phyloP scores from a whole-genome alignment of 2,888 invertebrate species.

The Patella ulyssiponensis region DNA sequence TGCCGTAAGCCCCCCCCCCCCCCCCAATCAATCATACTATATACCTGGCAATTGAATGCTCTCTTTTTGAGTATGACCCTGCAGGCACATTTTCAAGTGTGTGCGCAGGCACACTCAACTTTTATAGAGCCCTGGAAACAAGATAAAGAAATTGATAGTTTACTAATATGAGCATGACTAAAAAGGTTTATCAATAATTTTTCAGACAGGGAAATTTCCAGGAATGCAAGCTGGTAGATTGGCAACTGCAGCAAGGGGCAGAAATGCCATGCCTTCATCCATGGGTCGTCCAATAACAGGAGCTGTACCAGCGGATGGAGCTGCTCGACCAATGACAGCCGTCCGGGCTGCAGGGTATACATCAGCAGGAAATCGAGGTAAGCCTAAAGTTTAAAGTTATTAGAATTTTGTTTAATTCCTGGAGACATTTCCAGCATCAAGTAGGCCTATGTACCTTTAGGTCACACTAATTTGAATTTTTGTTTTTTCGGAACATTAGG shows the following conservation, averaged over 20 bases:
- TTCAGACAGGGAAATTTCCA: conserved; percentile 25
- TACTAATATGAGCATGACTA: no score
- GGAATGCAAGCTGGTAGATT: conserved; percentile 31
- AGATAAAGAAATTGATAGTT: no score
- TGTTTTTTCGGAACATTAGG: no score
- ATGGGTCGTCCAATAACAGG: conserved; percentile 68
- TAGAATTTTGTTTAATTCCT: not conserved
- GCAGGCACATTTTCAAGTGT: no score
- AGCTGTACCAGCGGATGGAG: conserved; percentile 63
- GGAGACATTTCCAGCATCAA: not conserved
- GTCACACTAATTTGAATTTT: no score
- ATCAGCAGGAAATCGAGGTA: conserved; percentile 77
- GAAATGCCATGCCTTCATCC: conserved; percentile 63
- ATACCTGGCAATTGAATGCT: no score
- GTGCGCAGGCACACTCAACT: no score
- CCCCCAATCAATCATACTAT: no score
- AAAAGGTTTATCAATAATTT: not conserved
- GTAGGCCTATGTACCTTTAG: no score
- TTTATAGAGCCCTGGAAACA: no score
- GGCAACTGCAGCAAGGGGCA: conserved; percentile 54
- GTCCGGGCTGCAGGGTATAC: conserved; percentile 97
- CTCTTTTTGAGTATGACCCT: no score
- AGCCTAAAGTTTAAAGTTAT: not conserved
- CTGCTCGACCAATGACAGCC: conserved; percentile 91
- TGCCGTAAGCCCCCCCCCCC: no score